Evolutionary conservation across 2,113 vertebrate species (phyloP).

Genomic region (Pyrgilauda ruficollis): DNA sequence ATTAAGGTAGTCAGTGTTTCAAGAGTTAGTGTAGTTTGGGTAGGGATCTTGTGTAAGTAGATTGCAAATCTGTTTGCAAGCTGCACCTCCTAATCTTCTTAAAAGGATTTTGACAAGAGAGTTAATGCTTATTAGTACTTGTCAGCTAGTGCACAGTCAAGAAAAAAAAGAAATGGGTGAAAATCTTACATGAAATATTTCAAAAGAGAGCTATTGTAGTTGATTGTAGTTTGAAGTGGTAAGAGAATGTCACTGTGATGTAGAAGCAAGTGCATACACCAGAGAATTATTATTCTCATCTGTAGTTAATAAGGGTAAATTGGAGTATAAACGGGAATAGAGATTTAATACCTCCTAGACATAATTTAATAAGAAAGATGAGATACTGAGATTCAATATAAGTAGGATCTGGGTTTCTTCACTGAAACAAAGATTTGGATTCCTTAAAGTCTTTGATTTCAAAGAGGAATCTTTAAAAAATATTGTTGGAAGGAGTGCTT

Average conservation of each 20-base stretch:
- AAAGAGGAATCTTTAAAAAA: neutral
- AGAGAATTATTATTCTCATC: neutral
- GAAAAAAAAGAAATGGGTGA: neutral
- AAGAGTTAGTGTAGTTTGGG: neutral
- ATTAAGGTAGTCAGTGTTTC: neutral
- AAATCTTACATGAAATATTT: constrained; percentile 24
- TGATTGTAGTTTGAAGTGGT: neutral
- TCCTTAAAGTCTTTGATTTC: neutral
- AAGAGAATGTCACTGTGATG: neutral
- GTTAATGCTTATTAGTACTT: constrained; percentile 42
- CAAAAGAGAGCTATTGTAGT: neutral
- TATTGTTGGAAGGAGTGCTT: neutral
- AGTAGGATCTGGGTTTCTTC: neutral
- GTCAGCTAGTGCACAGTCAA: neutral
- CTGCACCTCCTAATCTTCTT: constrained; percentile 36
- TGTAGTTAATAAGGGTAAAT: neutral
- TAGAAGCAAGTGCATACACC: neutral
- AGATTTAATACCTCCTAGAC: constrained; percentile 3
- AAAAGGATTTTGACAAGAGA: constrained; percentile 34
- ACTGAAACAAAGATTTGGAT: neutral
- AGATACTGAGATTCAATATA: neutral
- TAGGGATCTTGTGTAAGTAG: neutral
- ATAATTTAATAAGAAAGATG: constrained; percentile 22
- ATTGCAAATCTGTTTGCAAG: constrained; percentile 12
- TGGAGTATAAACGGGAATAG: neutral